Evolutionary conservation across 2,113 vertebrate genomes (phyloP), one percentile per base, ranked within the genome.

Genomic region (Chloroceryle aenea): DNA sequence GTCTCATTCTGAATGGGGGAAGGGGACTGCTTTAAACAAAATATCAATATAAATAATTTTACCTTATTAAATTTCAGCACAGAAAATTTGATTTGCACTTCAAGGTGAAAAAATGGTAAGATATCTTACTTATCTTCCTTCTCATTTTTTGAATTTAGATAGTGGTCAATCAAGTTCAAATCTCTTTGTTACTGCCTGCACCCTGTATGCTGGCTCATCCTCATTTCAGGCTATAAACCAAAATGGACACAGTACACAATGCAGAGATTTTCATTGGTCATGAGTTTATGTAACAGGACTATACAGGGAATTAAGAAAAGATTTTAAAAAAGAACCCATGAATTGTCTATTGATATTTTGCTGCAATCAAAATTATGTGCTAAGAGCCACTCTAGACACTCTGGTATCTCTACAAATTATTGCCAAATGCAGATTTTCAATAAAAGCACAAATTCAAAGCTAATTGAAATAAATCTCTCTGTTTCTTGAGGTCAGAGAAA

Each of bases 71-170:
- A 94, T 96, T 97, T 80, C 97, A 98, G 98, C 90, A 87, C 32
- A 95, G 94, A 91, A 97, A 97, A 86, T 96, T 97, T 93, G 97
- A 98, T 83, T 95, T 98, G 58, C 94, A 85, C 36, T 87, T 98
- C 32, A 98, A 95, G 83, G 74, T 97, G 66, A 96, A 96, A 68
- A 85, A 97, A 76, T 98, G 98, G 98, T 98, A 98, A 98, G 93
- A 61, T 13, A 27, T 2, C 7, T 63, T 66, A 17, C 22, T 72
- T 68, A 26, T 64, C 47, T 66, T 91, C 61, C 21, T 55, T 87
- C 21, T 56, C 5, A 0, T 69, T 93, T 12, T 59, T 74, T 84
- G 42, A 34, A 74, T 90, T 74, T 56, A 22, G 8, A 17, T 38
- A 59, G 22, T 7, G 83, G n/a, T 40, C 32, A 83, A 2, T 55